Conservation (phyloP, 2,888 invertebrate genomes). For the Dynastes grantii region DNA sequence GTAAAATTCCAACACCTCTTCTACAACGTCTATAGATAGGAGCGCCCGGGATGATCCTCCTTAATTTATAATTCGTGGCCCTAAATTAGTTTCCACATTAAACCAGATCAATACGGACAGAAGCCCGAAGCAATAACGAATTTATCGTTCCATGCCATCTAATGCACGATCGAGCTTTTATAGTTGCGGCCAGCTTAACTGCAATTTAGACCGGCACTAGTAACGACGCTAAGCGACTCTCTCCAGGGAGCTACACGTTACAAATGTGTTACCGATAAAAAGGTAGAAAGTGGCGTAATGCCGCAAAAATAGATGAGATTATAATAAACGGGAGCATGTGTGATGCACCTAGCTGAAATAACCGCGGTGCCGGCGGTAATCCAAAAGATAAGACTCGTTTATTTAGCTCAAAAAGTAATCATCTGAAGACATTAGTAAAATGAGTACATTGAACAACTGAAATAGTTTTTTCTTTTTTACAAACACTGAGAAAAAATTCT, state of each 20-base stretch:
- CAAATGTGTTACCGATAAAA: conserved; percentile 3
- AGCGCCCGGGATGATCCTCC: not conserved
- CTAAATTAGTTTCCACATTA: conserved; percentile 46
- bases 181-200: conserved; percentile 35
- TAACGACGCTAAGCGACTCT: conserved; percentile 19
- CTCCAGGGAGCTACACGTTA: conserved; percentile 15
- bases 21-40: too few species aligned
- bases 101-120: conserved; percentile 39
- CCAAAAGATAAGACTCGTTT: too few species aligned
- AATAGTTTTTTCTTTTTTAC: not conserved
- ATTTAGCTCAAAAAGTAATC: too few species aligned
- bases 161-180: conserved; percentile 43
- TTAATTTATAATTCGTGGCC: conserved; percentile 35
- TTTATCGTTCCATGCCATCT: conserved; percentile 40
- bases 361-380: too few species aligned
- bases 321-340: conserved; percentile 1
- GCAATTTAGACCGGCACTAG: conserved; percentile 27
- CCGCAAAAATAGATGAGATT: not conserved
- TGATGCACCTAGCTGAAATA: not conserved
- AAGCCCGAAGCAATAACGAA: conserved; percentile 45
- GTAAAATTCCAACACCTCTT: too few species aligned
- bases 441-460: not conserved
- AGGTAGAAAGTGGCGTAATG: conserved; percentile 10
- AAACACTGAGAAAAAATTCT: too few species aligned
- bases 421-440: not conserved